Evolutionary conservation across 2,888 invertebrate species (phyloP), one percentile per base, ranked within the genome.

Genomic region (Clunio marinus): DNA sequence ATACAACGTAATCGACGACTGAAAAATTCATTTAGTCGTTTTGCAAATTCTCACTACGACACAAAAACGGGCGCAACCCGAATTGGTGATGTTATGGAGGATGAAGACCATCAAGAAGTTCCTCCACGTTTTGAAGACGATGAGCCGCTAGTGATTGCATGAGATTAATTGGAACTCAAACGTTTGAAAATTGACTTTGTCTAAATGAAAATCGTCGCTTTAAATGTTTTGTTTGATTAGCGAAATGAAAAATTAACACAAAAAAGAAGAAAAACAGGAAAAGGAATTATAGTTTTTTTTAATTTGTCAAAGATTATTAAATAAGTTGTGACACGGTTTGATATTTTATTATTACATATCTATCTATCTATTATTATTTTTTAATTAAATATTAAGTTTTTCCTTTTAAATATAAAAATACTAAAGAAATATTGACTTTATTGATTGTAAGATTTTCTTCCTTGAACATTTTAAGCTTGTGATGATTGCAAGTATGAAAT

Each of bases 91-190:
- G 86, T 86, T 72, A 86, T 86, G 70, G 82, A 88, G 70, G 88
- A 90, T 84, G 78, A 81, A 75, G 91, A 92, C 72, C 87, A 89
- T 73, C 94, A 94, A 37, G 89, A 93, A 72, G 93, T 66, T 35
- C 66, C 94, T 75, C 86, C 89, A 76, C 92, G 93, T 27, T 95
- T 95, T 79, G 91, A 93, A 0, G 96, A 95, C 77, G 95, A 95
- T 78, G 96, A 95, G 80, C 95, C 94, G 69, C 82, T 96, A 73
- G 93, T 96, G 73, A 89, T 94, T 77, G 93, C 93, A 73, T 94
- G 84, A 86, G 74, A 59, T 35, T 66, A 66, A 66, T 63, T 63
- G 7, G 63, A 63, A 46, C 63, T 63, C 20, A 63, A 63, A 63
- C 28, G 63, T 20, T 25, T 63, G 25, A 63, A 27, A 25, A 46